Percentiles rank a stretch among this genome's conserved stretches.
Evolutionary conservation across 2,113 vertebrate genomes (phyloP).

Genomic region (Aix galericulata): DNA sequence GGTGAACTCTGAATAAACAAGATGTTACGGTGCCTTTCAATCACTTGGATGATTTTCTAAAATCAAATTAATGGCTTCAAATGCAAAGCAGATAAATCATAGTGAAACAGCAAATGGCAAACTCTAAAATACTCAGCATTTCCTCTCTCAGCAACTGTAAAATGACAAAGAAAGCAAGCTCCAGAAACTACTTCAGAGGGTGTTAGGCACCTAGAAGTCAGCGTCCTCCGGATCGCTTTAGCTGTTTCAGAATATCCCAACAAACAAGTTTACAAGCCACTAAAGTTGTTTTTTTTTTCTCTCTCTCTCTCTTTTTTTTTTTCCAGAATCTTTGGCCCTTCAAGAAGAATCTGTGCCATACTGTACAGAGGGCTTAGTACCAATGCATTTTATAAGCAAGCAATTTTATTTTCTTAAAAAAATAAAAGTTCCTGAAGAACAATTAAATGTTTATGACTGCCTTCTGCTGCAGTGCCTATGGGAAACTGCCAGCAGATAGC

Average conservation of each 20-base stretch:
- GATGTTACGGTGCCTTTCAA: not conserved
- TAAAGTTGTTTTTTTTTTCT: too few species aligned
- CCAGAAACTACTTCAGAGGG: not conserved
- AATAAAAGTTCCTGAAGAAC: not conserved
- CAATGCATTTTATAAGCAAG: not conserved
- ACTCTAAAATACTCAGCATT: not conserved
- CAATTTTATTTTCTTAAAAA: not conserved
- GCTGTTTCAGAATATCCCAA: not conserved
- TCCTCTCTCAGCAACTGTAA: not conserved
- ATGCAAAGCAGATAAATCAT: not conserved
- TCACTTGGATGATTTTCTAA: not conserved
- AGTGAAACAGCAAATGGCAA: not conserved
- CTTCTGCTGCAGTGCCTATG: not conserved
- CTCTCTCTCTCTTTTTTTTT: too few species aligned
- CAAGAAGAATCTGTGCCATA: not conserved
- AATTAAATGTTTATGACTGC: not conserved
- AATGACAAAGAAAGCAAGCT: not conserved
- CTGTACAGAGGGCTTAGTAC: not conserved
- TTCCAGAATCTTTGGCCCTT: not conserved
- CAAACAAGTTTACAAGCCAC: not conserved
- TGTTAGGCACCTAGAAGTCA: not conserved
- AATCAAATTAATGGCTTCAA: not conserved
- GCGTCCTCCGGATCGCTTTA: not conserved
- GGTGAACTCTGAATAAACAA: not conserved
- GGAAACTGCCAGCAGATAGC: not conserved